phyloP scores from a whole-genome alignment of 2,797 vertebrate genomes.

The Tangara arthus region DNA sequence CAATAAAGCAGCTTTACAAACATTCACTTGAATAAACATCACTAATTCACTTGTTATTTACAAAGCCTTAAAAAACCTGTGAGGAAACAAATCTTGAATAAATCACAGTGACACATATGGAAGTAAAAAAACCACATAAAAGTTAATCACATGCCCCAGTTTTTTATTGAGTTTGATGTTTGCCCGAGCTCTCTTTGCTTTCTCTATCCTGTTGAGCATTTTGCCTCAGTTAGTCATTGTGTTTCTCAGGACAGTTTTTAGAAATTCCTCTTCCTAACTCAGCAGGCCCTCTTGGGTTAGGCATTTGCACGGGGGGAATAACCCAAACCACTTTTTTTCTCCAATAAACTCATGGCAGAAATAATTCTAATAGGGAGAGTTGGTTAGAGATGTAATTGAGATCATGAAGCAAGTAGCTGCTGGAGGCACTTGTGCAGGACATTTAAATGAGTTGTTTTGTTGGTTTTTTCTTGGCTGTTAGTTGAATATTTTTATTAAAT shows the following conservation, averaged over 20 bases:
- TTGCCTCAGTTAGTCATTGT: not conserved
- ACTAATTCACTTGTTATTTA: not conserved
- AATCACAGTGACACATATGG: not conserved
- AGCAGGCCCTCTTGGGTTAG: not conserved
- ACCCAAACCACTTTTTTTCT: rapidly evolving
- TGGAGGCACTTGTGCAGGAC: not conserved
- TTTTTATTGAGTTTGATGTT: not conserved
- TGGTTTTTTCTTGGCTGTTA: too few relatives aligned
- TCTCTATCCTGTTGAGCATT: not conserved
- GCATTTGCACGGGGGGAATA: rapidly evolving
- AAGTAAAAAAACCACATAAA: not conserved
- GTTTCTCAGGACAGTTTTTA: not conserved
- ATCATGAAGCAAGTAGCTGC: not conserved
- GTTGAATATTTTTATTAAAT: not conserved
- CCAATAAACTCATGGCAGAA: not conserved
- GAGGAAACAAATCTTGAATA: not conserved
- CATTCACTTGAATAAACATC: not conserved
- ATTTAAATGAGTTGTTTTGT: not conserved
- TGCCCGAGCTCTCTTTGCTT: not conserved
- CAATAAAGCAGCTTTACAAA: not conserved
- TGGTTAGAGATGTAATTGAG: not conserved
- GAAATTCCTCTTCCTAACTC: not conserved
- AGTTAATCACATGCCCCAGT: not conserved
- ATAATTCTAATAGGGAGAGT: not conserved
- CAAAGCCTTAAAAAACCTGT: not conserved